Evolutionary conservation across 2,888 invertebrate genomes (phyloP).

Genomic region (Brachynemurus nebulosus): DNA sequence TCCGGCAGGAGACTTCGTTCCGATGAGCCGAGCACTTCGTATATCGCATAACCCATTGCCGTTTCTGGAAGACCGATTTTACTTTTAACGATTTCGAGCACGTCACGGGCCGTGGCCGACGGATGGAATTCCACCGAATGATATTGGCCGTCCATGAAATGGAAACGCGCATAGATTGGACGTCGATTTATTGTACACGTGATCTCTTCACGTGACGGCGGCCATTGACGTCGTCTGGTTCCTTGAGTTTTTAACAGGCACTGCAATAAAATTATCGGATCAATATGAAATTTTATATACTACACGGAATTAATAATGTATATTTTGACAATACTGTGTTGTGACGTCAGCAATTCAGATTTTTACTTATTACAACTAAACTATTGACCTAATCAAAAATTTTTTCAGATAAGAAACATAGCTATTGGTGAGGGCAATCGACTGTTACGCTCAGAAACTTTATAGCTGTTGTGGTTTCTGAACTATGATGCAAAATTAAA

Average conservation of each 20-base stretch:
- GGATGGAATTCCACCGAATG: slow-evolving; percentile 92
- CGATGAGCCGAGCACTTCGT: slow-evolving; percentile 77
- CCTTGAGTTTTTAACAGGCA: slow-evolving; percentile 60
- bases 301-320: too few relatives aligned
- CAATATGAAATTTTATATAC: too few relatives aligned
- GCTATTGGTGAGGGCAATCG: too few relatives aligned
- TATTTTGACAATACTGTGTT: too few relatives aligned
- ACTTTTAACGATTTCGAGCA: slow-evolving; percentile 71
- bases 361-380: too few relatives aligned
- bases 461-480: too few relatives aligned
- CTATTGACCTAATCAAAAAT: too few relatives aligned
- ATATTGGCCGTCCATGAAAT: slow-evolving; percentile 89
- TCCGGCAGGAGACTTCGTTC: slow-evolving; percentile 73
- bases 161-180: slow-evolving; percentile 80
- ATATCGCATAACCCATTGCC: slow-evolving; percentile 78
- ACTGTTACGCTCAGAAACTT: too few relatives aligned
- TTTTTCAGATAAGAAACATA: too few relatives aligned
- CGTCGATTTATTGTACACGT: slow-evolving; percentile 82
- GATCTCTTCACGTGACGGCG: slow-evolving; percentile 85
- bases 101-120: slow-evolving; percentile 79
- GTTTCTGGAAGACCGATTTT: slow-evolving; percentile 76
- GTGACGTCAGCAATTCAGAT: too few relatives aligned
- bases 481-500: too few relatives aligned
- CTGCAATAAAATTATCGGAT: slow-evolving; percentile 32
- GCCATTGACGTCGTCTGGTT: slow-evolving; percentile 68